Base-by-base conservation (phyloP, 2,113 vertebrate genomes). In the Vulpes lagopus region DNA sequence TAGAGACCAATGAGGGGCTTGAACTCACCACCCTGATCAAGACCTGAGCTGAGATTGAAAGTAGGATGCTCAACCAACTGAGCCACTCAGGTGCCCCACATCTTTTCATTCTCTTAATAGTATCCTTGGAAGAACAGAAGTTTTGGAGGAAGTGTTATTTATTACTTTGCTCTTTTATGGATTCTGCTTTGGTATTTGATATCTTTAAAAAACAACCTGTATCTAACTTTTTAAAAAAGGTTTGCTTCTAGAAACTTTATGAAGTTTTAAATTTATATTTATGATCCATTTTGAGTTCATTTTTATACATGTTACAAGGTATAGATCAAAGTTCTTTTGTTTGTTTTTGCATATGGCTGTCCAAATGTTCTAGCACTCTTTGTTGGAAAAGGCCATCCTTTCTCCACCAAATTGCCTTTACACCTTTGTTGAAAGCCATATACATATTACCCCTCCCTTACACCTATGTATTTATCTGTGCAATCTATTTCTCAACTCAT, bases 71-170 rank as follows among this genome's bases (percentile, higher is more conserved):
- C 32, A 69, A 69, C 32, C 32, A 69, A 69, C 16, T 69, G 32
- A n/a, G 16, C 16, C 65, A 19, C 32, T 32, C 65, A 69, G 32
- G 8, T 1, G 16, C 16, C 65, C 15, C 65, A n/a, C 85, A 49
- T 55, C 85, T 84, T 96, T 93, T 83, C 81, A 80, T 62, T 91
- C 60, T 95, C n/a, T 76, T 79, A 88, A 94, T 2, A 60, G 23
- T 71, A 0, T 79, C 60, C 88, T 78, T 74, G 25, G 43, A 86
- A 85, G 43, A 90, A 59, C 1, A 69, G 32, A 89, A 51, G 8
- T 85, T 74, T 92, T 80, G 9, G 15, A 88, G 10, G 5, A 90
- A 93, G 32, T 83, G 2, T 5, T 82, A 53, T 49, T 69, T 83
- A 88, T 60, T 80, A 92, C 60, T 43, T 53, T 74, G 12, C 88